Conservation (phyloP, 1,140 invertebrate genomes). For the Drosophila busckii region DNA sequence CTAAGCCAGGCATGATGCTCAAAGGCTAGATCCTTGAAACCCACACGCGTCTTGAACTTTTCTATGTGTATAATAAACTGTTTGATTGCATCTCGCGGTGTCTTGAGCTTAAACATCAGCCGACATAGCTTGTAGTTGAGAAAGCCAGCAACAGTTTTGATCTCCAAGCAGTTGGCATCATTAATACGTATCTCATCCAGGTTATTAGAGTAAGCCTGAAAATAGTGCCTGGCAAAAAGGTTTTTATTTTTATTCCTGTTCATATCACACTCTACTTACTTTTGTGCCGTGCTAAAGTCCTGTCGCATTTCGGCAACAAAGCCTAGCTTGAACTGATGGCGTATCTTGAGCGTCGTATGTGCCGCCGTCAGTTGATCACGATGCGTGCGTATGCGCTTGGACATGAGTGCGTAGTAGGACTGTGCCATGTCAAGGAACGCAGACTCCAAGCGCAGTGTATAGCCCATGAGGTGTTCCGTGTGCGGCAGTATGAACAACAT, state of each 20-base stretch:
- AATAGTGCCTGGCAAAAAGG: slow-evolving; percentile 87
- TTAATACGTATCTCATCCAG: slow-evolving; percentile 91
- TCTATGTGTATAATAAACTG: slow-evolving; percentile 96
- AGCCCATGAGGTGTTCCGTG: slow-evolving; percentile 86
- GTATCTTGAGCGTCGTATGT: slow-evolving; percentile 94
- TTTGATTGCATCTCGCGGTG: slow-evolving; percentile 94
- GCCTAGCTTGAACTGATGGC: slow-evolving; percentile 98
- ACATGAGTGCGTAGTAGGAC: slow-evolving; percentile 93
- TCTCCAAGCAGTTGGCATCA: slow-evolving; percentile 94
- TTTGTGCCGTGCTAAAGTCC: slow-evolving; percentile 92
- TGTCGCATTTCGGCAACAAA: slow-evolving; percentile 96
- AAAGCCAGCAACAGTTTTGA: slow-evolving; percentile 96
- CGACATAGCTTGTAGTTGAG: slow-evolving; percentile 97
- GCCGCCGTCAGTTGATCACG: slow-evolving; percentile 93
- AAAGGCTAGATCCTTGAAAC: slow-evolving; percentile 91
- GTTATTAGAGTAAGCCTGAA: slow-evolving; percentile 94
- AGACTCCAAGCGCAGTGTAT: slow-evolving; percentile 89
- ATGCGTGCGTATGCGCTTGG: slow-evolving; percentile 92
- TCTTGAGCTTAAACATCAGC: slow-evolving; percentile 91
- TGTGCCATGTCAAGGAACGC: slow-evolving; percentile 96
- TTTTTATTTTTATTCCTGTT: background rate
- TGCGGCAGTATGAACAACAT: slow-evolving; percentile 94
- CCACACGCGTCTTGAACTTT: slow-evolving; percentile 88
- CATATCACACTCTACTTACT: slow-evolving; percentile 82
- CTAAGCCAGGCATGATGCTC: slow-evolving; percentile 98